These are phyloP conservation scores for Kryptolebias marmoratus DNA, from an alignment of 2,113 vertebrate species.

Conservation along the genomic window DNA sequence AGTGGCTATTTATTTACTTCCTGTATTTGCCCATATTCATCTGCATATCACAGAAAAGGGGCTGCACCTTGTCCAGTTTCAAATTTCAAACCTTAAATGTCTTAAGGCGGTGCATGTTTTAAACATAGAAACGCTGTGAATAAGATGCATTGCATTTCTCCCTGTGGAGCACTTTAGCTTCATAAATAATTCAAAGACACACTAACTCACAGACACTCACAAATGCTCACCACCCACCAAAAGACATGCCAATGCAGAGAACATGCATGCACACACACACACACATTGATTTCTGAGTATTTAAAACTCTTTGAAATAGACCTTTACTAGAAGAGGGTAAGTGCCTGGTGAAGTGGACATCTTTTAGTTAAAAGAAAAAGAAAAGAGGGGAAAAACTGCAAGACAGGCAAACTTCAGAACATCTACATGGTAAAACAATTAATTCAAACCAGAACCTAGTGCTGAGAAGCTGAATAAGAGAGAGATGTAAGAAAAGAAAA, in stretches of 20 bases:
- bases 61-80: conserved; percentile 12
- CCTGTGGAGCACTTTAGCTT: conserved; percentile 68
- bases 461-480: conserved; percentile 2
- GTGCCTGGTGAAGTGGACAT: conserved; percentile 25
- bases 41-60: background rate
- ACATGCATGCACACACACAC: conserved; percentile 6
- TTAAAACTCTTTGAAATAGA: conserved; percentile 48
- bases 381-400: background rate
- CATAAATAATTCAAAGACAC: conserved; percentile 70
- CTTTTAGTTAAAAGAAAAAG: background rate
- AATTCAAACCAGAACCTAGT: conserved; percentile 15
- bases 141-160: conserved; percentile 60
- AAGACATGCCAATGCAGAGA: conserved; percentile 5
- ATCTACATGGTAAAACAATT: conserved; percentile 6
- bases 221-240: conserved; percentile 36
- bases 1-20: background rate
- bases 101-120: conserved; percentile 47
- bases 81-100: conserved; percentile 31
- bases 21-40: background rate
- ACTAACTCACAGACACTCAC: conserved; percentile 44
- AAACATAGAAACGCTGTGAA: conserved; percentile 60
- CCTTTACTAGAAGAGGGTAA: conserved; percentile 28
- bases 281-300: conserved; percentile 43
- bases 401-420: background rate
- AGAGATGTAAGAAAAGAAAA: conserved; percentile 28